Evolutionary conservation across 2,113 vertebrate genomes (phyloP).

Genomic region (Madoqua kirkii): DNA sequence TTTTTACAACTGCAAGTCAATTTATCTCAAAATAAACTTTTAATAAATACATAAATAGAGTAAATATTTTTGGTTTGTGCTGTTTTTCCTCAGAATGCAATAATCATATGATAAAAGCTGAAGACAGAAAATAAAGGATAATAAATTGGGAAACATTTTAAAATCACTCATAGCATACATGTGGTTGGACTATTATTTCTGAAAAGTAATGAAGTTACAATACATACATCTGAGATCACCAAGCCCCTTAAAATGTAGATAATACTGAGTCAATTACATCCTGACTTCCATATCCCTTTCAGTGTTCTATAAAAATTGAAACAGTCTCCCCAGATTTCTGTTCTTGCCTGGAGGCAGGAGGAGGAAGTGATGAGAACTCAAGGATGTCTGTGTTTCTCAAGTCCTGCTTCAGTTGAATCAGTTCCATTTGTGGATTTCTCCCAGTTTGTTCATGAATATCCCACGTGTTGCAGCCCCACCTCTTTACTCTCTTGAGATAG

Average conservation of each 20-base stretch:
- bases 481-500: not conserved
- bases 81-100: not conserved
- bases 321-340: not conserved
- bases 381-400: not conserved
- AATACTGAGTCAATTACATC: not conserved
- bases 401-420: not conserved
- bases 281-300: not conserved
- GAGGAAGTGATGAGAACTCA: not conserved
- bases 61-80: not conserved
- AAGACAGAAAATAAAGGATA: not conserved
- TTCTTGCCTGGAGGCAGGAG: not conserved
- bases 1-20: not conserved
- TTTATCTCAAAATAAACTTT: not conserved
- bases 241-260: not conserved
- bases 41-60: not conserved
- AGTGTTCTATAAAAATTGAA: not conserved
- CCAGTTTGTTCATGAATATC: not conserved
- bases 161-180: not conserved
- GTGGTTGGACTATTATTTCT: not conserved
- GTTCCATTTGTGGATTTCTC: not conserved
- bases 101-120: not conserved
- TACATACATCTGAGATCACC: not conserved
- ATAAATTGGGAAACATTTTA: not conserved
- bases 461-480: not conserved
- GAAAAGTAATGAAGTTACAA: not conserved